Conservation (phyloP, 2,888 invertebrate genomes). For the Danaus chrysippus region DNA sequence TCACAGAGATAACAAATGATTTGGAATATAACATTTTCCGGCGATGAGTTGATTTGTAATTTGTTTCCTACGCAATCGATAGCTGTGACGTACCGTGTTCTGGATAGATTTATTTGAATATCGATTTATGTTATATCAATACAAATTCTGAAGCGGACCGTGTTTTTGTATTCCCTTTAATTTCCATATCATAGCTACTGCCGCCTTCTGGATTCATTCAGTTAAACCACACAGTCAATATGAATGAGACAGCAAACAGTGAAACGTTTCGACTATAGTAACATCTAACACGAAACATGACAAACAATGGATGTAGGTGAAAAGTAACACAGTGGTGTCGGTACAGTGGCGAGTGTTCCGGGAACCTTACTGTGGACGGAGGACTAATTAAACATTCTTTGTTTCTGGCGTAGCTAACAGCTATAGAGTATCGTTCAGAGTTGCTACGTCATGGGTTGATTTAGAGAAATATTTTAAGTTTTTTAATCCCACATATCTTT, state of each 20-base stretch:
- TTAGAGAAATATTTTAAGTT: not conserved
- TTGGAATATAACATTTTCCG: constrained; percentile 26
- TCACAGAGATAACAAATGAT: constrained; percentile 27
- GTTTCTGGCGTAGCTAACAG: constrained; percentile 52
- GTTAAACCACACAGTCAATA: constrained; percentile 4
- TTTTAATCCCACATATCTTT: not conserved
- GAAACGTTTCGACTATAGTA: constrained; percentile 9
- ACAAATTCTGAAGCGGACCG: not conserved
- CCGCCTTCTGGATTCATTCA: not conserved
- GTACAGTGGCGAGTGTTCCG: constrained; percentile 43
- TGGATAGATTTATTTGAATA: not conserved
- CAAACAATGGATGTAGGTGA: constrained; percentile 23
- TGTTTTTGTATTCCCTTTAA: not conserved
- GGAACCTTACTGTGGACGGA: constrained; percentile 43
- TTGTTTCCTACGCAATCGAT: not conserved
- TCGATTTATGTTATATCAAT: not conserved
- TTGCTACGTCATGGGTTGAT: constrained; percentile 1
- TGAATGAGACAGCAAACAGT: constrained; percentile 10
- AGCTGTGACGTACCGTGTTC: not conserved
- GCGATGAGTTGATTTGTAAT: constrained; percentile 6
- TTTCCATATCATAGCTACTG: constrained; percentile 6
- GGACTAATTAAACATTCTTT: constrained; percentile 65
- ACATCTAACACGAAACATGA: constrained; percentile 4
- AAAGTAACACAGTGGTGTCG: constrained; percentile 38
- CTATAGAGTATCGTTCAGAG: constrained; percentile 43